Base-by-base conservation (phyloP, 1,140 invertebrate species). In the Drosophila serrata region DNA sequence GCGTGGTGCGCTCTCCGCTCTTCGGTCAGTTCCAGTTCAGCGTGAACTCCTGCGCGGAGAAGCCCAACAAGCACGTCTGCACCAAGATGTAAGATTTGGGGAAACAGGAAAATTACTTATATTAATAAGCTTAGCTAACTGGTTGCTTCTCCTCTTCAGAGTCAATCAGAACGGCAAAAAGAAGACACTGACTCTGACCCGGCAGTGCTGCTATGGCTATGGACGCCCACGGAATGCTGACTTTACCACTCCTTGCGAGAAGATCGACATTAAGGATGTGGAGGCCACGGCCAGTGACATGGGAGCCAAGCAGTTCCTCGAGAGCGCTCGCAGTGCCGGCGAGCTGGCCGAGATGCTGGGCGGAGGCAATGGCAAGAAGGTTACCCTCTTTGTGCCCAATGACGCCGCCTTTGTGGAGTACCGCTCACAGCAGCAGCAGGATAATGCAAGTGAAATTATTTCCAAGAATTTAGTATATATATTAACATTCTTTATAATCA, bases 161-260 rank as follows among this genome's bases (percentile, higher is more conserved):
- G 91, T 94, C 27, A 94, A 94, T 68, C 93, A 94, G 74, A 94
- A 94, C 79, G 94, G 94, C 48, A 93, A 94, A 24, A 93, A 94
- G 73, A 95, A 94, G 87, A 95, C 94, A 19, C 82, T 94, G 65
- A 93, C 93, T 13, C 88, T 94, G 57, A 94, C 93, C 46, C 94
- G 95, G 58, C 94, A 95, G 81, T 95, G 95, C 75, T 95, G 95
- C 76, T 93, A 95, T 68, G 95, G 95, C 19, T 95, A 93, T 90
- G 90, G 93, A 59, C 93, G 94, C 61, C 84, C 93, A 55, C 81
- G 91, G 8, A 93, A 92, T 29, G 90, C 92, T 15, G 90, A 90
- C 77, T 92, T 79, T 91, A 92, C 68, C 94, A 94, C 86, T 75
- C 90, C 72, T 43, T 93, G 92, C 58, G 93, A 94, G 86, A 93